Evolutionary conservation across 2,113 vertebrate species (phyloP), one percentile per base, ranked within the genome.

Genomic region (Sakesphorus luctuosus): DNA sequence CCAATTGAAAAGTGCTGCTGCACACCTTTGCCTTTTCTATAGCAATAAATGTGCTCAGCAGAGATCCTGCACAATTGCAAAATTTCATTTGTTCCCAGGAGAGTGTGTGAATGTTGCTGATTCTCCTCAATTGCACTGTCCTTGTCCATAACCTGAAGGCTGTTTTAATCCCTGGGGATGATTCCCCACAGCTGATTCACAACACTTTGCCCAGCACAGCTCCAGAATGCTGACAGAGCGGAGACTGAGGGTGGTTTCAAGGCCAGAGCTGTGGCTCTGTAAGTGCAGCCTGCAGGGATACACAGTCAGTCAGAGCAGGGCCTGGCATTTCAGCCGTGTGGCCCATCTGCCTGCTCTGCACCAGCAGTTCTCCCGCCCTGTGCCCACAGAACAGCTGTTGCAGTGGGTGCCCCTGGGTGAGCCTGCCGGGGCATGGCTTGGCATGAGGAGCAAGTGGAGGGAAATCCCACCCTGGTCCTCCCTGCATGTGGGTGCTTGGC

Each of bases 161-260:
- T 91, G 47, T 52, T 62, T 61, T 52, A 62, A 29, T 16, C 31
- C 75, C 59, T 0, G 9, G 26, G 29, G 76, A 56, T 31, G 55
- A 40, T 7, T 29, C 46, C 28, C 50, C 52, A 15, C 50, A n/a
- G 77, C 18, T 44, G 73, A 38, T 13, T 50, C 38, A 8, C 76
- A 26, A 16, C 6, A 0, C 40, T 36, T 18, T 49, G 47, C 18
- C 10, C 89, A 62, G 83, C n/a, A 68, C 35, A 36, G 53, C 59
- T 36, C 18, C 26, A 13, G 29, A 0, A 8, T 10, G 72, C 61
- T 62, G 40, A 26, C 2, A 12, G 50, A 35, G 56, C 1, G 0
- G 55, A 69, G 50, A 20, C 19, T 2, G 3, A 31, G 79, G 43
- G 21, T 8, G 5, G 12, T 33, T 29, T 77, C 47, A 43, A 55